Base-by-base conservation (phyloP, 2,113 vertebrate species). In the Anseranas semipalmata region DNA sequence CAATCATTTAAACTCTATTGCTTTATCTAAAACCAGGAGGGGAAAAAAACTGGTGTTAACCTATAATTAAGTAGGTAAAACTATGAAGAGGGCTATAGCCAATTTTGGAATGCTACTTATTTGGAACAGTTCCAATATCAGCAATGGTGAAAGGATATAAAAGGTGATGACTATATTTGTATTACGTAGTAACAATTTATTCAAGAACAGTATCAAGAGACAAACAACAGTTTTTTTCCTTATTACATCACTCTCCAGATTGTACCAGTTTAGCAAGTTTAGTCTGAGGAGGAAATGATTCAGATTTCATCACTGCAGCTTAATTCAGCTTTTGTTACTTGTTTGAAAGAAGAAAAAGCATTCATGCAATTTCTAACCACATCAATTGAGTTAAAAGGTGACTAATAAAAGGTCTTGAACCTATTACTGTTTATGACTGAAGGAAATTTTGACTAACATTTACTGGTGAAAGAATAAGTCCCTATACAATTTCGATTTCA, bases 321-420 rank as follows among this genome's bases (percentile, higher is more conserved):
- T 94, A 95, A 96, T 96, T 92, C 94, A 93, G 92, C 91, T 92
- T 97, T 97, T 95, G 90, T 96, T 97, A 87, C 76, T 96, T 95
- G 90, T 96, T 87, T 96, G 81, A 96, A 95, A 94, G 59, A 90
- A 88, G 79, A 93, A 95, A 96, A 96, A 95, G 82, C 74, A 81
- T 78, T 92, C 83, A 73, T 91, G 74, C 92, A 85, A 92, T 94
- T 96, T 95, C 90, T 87, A 97, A 95, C 96, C 96, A 96, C 95
- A 96, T 96, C 95, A 95, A 70, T 63, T 95, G 92, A 95, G 82
- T 93, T 96, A 93, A 96, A 96, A 96, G 90, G 82, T 96, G 92
- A 95, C 82, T 97, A 96, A 96, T 88, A 90, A 91, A 91, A 94
- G 84, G 80, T 92, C 94, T 93, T 87, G 84, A 96, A 95, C 87